Evolutionary conservation across 2,888 invertebrate species (phyloP), one percentile per base, ranked within the genome.

Genomic region (Brachyptera risi): DNA sequence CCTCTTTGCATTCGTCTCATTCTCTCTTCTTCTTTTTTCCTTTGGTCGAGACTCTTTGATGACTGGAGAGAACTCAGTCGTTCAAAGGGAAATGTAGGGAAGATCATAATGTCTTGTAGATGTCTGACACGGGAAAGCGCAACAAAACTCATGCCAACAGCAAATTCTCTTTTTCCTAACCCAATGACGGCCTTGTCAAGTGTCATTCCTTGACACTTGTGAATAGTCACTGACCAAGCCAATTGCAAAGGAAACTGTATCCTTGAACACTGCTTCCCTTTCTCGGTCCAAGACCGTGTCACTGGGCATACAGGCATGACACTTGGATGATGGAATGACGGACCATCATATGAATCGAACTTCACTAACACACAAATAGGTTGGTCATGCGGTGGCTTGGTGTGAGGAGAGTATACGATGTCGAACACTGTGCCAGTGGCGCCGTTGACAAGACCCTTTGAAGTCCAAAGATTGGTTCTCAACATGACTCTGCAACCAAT

Each of bases 381-480:
- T 2, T 49, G 49, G 27, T 49, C 49, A 5, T 3, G 1, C 17
- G 51, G 51, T 51, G 51, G 51, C 21, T 27, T 27, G 15, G 51
- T 51, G 51, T 51, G 2, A 3, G 49, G 49, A 3, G 26, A 5
- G 31, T 51, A 51, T 1, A 51, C 21, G 2, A 51, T 51, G 17
- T 51, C 51, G 11, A 23, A 24, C 9, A 51, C 31, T 5, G 51
- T 51, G n/a, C 51, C 51, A 13, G 51, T 51, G 15, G 51, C 51
- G n/a, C 27, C 51, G 17, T 51, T 51, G 15, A 31, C 51, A 4
- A 51, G 31, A 9, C 51, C 51, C 5, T 31, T 27, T 31, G 27
- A 2, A 2, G 51, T 51, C 51, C 51, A 51, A n/a, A 51, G 51
- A 15, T 51, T 51, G 1, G 51, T n/a, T 31, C 35, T 7, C n/a